These are phyloP conservation scores for Corythaixoides concolor DNA, from an alignment of 2,113 vertebrate species.

Conservation along the genomic window DNA sequence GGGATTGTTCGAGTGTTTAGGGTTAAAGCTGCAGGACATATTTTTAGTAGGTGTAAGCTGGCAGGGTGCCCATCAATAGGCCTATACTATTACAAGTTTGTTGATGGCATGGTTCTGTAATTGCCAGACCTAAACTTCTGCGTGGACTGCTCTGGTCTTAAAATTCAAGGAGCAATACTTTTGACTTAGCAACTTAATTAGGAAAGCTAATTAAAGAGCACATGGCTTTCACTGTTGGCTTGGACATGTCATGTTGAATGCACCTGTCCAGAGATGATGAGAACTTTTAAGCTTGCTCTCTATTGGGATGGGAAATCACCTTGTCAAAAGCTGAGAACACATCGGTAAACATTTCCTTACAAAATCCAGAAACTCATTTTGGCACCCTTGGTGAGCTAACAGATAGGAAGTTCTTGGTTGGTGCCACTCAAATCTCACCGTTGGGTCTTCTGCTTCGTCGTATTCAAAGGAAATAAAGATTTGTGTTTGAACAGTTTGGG, in stretches of 20 bases:
- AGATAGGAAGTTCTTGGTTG: not conserved
- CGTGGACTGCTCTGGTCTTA: not conserved
- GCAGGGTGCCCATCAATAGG: not conserved
- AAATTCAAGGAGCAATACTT: not conserved
- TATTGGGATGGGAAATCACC: not conserved
- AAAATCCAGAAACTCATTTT: not conserved
- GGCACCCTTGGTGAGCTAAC: not conserved
- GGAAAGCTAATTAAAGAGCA: not conserved
- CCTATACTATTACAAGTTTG: not conserved
- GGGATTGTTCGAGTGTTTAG: not conserved
- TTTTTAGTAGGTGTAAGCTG: not conserved
- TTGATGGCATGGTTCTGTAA: not conserved
- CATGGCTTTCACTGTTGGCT: not conserved
- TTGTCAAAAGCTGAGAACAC: not conserved
- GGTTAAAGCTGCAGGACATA: not conserved
- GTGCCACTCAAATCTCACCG: not conserved
- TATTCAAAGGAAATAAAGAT: not conserved
- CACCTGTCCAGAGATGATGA: not conserved
- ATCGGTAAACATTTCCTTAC: not conserved
- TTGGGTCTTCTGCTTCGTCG: not conserved
- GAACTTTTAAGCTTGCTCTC: not conserved
- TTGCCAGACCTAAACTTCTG: not conserved
- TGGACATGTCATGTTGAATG: not conserved
- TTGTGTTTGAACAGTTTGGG: not conserved
- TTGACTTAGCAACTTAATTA: not conserved